Evolutionary conservation across 2,797 vertebrate species (phyloP), one percentile per base, ranked within the genome.

Genomic region (Gephyroberyx darwinii): DNA sequence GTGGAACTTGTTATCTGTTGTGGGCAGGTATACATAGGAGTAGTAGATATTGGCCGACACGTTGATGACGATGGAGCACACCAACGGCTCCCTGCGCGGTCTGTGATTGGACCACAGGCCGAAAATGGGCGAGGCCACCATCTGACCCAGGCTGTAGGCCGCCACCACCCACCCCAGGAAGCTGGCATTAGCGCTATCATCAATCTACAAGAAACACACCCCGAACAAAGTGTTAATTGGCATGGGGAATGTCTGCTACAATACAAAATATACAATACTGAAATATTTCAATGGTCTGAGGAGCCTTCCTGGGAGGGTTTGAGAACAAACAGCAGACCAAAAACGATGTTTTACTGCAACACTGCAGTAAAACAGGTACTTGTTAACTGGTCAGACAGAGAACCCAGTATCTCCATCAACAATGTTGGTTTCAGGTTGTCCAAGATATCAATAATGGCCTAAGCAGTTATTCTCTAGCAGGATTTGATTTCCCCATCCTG

Each of bases 161-260:
- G 98, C 97, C 84, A 99, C 96, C 50, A 99, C 94, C 98, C 98
- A 99, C 62, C 98, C 98, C 88, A 99, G 90, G 87, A 99, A 99
- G 84, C 93, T 96, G 0, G 95, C 91, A 61, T 95, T 90, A 0
- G 96, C 93, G 3, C 89, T 94, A 0, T 69, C 83, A 83, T 99
- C 98, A 20, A 97, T 89, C 97, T 99, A 70, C 7, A 51, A 19
- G 12, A 2, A 56, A 61, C 17, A 55, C 0, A 51, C 22, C 2
- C 17, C 10, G n/a, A 47, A 35, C 22, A 8, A 31, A 56, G 14
- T 35, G 52, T 35, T 55, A 56, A 37, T 43, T 20, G 37, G 30
- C 5, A 33, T 35, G 17, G 13, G 3, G 8, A 65, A 33, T 53
- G 2, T 26, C 56, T 0, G 47, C 14, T 6, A 26, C 17, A 55